phyloP scores from a whole-genome alignment of 1,140 invertebrate species.

The Colletes latitarsis region DNA sequence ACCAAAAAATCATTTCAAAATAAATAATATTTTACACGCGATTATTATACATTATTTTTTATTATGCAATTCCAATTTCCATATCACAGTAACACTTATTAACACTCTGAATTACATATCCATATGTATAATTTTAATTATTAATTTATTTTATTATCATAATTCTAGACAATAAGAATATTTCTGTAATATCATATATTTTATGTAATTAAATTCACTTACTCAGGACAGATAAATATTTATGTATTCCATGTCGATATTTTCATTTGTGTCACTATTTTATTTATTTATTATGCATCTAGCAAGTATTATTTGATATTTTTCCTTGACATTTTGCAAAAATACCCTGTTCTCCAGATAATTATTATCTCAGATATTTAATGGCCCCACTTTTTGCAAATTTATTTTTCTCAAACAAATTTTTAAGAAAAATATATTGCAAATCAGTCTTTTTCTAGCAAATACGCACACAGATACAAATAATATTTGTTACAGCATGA shows the following conservation, averaged over 20 bases:
- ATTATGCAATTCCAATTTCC: constrained; percentile 16
- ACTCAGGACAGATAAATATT: constrained; percentile 11
- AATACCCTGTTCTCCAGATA: constrained; percentile 22
- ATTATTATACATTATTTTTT: neutral
- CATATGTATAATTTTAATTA: neutral
- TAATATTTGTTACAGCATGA: constrained; percentile 19
- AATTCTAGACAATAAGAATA: neutral
- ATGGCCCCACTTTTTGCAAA: constrained; percentile 14
- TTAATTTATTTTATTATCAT: neutral
- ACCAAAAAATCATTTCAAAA: neutral
- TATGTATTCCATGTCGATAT: neutral
- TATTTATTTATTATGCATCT: neutral
- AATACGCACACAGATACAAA: neutral
- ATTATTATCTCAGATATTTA: constrained; percentile 10
- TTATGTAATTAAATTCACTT: neutral
- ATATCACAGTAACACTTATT: constrained; percentile 28
- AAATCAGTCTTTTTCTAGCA: constrained; percentile 14
- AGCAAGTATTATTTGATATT: neutral
- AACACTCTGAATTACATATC: constrained; percentile 17
- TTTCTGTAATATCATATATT: neutral
- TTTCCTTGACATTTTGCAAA: neutral
- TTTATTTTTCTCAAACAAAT: neutral
- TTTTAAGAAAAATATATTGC: constrained; percentile 14
- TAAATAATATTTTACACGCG: neutral
- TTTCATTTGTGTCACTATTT: neutral